These are phyloP conservation scores for Drosophila histrio DNA, from an alignment of 2,888 invertebrate genomes.

Conservation along the genomic window DNA sequence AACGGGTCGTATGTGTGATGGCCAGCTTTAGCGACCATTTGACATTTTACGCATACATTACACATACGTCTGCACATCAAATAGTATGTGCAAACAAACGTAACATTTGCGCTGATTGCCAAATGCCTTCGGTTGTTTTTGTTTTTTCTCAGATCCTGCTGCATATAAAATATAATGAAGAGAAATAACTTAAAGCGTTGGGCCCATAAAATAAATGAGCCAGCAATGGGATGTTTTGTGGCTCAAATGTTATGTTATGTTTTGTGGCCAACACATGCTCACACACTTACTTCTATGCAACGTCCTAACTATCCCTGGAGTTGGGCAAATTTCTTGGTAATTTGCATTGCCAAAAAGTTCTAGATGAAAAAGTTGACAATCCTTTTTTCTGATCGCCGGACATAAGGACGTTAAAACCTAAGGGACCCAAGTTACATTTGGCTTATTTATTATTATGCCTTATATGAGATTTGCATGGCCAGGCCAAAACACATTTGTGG, in stretches of 20 bases:
- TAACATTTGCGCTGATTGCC: slow-evolving; percentile 75
- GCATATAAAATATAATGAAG: slow-evolving; percentile 76
- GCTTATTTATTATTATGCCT: slow-evolving; percentile 58
- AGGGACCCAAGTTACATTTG: slow-evolving; percentile 46
- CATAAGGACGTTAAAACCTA: slow-evolving; percentile 3
- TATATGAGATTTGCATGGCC: slow-evolving; percentile 53
- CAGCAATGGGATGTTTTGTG: slow-evolving; percentile 70
- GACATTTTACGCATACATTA: slow-evolving; percentile 50
- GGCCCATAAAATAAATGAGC: slow-evolving; percentile 74
- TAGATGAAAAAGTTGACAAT: slow-evolving; percentile 41
- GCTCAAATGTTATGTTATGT: slow-evolving; percentile 45
- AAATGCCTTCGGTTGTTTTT: slow-evolving; percentile 51
- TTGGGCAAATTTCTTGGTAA: slow-evolving; percentile 61
- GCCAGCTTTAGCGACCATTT: slow-evolving; percentile 54
- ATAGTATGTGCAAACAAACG: slow-evolving; percentile 64
- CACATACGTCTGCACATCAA: slow-evolving; percentile 19
- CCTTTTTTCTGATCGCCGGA: slow-evolving; percentile 41
- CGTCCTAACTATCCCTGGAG: slow-evolving; percentile 4
- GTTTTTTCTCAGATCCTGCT: slow-evolving; percentile 19
- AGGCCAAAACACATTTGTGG: slow-evolving; percentile 52
- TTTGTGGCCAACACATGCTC: slow-evolving; percentile 47
- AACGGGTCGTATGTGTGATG: slow-evolving; percentile 68
- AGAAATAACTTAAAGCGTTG: slow-evolving; percentile 76
- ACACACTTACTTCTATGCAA: slow-evolving; percentile 18
- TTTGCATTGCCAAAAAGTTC: slow-evolving; percentile 65